Conservation (phyloP, 1,140 invertebrate species). For the Limonius californicus region DNA sequence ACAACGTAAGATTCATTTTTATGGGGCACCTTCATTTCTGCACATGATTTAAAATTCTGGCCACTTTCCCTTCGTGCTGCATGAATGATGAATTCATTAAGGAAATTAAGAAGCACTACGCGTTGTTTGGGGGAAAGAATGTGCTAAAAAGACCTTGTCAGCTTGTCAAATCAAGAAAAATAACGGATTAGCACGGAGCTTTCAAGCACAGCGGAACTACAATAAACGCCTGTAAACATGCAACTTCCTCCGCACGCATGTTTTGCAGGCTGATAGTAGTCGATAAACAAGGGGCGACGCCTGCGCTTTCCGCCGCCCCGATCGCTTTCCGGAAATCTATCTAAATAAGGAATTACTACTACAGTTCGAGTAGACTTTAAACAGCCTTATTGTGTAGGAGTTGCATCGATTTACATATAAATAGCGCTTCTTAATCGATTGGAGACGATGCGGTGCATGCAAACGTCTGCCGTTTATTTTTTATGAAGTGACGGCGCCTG, state of each 20-base stretch:
- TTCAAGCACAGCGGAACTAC: constrained; percentile 21
- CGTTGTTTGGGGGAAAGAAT: not conserved
- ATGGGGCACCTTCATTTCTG: constrained; percentile 37
- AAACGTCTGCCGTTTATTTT: too few relatives aligned
- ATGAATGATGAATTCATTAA: not conserved
- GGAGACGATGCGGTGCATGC: too few relatives aligned
- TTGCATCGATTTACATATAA: too few relatives aligned
- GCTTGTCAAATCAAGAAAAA: constrained; percentile 12
- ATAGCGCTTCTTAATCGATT: too few relatives aligned
- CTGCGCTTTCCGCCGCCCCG: constrained; percentile 16
- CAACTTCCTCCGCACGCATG: constrained; percentile 29
- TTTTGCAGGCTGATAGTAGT: constrained; percentile 24
- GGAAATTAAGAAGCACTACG: not conserved
- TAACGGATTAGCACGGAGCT: constrained; percentile 2
- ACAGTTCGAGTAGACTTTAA: too few relatives aligned
- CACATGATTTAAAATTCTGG: constrained; percentile 24
- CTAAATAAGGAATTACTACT: too few relatives aligned
- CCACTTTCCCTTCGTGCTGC: not conserved
- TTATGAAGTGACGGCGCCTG: too few relatives aligned
- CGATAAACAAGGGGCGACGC: constrained; percentile 32
- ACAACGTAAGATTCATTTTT: constrained; percentile 26
- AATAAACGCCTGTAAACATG: constrained; percentile 28
- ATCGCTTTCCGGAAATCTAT: too few relatives aligned
- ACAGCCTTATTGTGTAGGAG: too few relatives aligned
- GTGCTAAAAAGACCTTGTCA: not conserved